Percentiles rank a stretch among this genome's conserved stretches.
Conservation (phyloP, 2,888 invertebrate genomes). For the Megastigmus dorsalis region DNA sequence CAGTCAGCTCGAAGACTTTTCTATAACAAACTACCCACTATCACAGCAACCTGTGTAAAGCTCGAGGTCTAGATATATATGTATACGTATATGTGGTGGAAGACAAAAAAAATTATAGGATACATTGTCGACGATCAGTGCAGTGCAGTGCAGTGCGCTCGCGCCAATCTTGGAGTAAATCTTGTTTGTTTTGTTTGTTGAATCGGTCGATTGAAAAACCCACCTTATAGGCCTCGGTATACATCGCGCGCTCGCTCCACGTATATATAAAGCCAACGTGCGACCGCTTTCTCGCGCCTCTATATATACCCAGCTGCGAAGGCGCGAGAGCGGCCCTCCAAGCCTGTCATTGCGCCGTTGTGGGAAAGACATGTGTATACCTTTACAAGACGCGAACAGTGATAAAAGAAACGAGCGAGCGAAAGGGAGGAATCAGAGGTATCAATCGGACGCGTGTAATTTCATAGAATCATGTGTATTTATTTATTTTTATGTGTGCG, state of each 20-base stretch:
- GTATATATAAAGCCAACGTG: background rate
- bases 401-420: constrained; percentile 41
- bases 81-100: background rate
- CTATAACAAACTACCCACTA: no score
- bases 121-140: constrained; percentile 37
- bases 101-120: constrained; percentile 37
- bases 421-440: constrained; percentile 31
- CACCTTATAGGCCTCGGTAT: no score
- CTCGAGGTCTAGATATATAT: no score
- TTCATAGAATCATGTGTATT: constrained; percentile 52
- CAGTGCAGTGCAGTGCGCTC: constrained; percentile 41
- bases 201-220: constrained; percentile 52
- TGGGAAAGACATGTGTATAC: constrained; percentile 49
- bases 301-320: background rate
- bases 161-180: constrained; percentile 58
- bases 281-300: constrained; percentile 46
- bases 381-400: constrained; percentile 32
- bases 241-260: background rate
- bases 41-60: no score
- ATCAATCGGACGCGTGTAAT: constrained; percentile 52
- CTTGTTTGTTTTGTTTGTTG: constrained; percentile 63
- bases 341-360: constrained; percentile 53
- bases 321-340: background rate
- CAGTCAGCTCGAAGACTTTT: background rate
- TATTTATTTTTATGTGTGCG: constrained; percentile 46